A percentile compares a stretch with the other conserved stretches of the same genome.
phyloP scores from a whole-genome alignment of 2,797 vertebrate genomes.

The Gallirallus australis region DNA sequence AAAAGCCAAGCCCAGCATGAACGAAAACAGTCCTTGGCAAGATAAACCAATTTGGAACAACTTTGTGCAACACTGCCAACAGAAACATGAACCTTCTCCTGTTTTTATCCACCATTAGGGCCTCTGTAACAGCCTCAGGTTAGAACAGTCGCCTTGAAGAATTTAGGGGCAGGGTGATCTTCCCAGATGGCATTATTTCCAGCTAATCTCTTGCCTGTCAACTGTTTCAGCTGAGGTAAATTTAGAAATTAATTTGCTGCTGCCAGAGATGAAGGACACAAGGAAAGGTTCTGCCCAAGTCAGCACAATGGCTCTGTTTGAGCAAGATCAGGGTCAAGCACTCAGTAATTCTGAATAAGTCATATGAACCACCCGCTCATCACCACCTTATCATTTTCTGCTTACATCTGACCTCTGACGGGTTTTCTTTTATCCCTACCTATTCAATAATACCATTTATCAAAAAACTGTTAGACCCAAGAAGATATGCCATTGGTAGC shows the following conservation, averaged over 20 bases:
- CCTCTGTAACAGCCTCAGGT: not conserved
- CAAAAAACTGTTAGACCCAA: not conserved
- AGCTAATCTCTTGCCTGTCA: conserved; percentile 16
- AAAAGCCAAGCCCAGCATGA: conserved; percentile 12
- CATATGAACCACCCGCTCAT: not conserved
- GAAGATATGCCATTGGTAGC: not conserved
- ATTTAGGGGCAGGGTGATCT: not conserved
- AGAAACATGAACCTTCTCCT: conserved; percentile 28
- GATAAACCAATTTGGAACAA: not conserved
- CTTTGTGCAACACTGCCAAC: not conserved
- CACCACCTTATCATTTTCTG: not conserved
- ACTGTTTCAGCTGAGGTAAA: conserved; percentile 8
- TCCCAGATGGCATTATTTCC: conserved; percentile 13
- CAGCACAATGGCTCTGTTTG: not conserved
- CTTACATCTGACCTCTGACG: not conserved
- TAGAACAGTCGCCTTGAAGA: not conserved
- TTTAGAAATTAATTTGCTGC: conserved; percentile 4
- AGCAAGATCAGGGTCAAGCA: not conserved
- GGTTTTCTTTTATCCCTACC: not conserved
- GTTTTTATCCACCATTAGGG: not conserved
- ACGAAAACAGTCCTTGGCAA: not conserved
- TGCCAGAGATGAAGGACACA: conserved; percentile 6
- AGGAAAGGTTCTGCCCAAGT: conserved; percentile 14
- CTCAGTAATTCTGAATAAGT: not conserved
- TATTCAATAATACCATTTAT: not conserved